These are phyloP conservation scores for Digitonthophagus gazella DNA, from an alignment of 2,888 invertebrate genomes.

Conservation along the genomic window DNA sequence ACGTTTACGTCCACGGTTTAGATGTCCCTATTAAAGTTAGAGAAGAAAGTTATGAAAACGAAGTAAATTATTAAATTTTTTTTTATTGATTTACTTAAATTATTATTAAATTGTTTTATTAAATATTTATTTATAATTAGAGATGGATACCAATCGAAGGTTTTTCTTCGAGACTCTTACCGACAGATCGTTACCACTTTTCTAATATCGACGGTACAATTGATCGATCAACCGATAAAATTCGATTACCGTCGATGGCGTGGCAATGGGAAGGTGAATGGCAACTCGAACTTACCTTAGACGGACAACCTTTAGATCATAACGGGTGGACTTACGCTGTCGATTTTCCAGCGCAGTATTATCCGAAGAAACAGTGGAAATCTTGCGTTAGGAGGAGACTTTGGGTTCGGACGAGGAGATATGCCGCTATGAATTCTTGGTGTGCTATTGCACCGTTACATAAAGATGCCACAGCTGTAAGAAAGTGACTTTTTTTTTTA, in stretches of 20 bases:
- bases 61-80: no score
- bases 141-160: slow-evolving; percentile 90
- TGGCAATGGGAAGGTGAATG: slow-evolving; percentile 98
- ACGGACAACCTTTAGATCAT: slow-evolving; percentile 84
- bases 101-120: slow-evolving; percentile 1
- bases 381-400: slow-evolving; percentile 86
- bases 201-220: slow-evolving; percentile 81
- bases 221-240: slow-evolving; percentile 75
- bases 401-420: slow-evolving; percentile 85
- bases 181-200: slow-evolving; percentile 84
- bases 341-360: slow-evolving; percentile 84
- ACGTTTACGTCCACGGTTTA: slow-evolving; percentile 84
- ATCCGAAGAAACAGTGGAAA: slow-evolving; percentile 80
- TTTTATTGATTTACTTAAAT: no score
- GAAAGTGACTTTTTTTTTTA: slow-evolving; percentile 13
- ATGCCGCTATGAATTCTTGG: slow-evolving; percentile 89
- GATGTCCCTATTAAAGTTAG: slow-evolving; percentile 88
- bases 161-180: slow-evolving; percentile 77
- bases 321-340: slow-evolving; percentile 94
- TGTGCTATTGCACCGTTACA: slow-evolving; percentile 86
- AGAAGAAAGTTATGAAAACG: slow-evolving; percentile 91
- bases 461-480: slow-evolving; percentile 78
- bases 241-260: slow-evolving; percentile 86
- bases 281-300: slow-evolving; percentile 79
- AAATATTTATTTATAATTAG: slow-evolving; percentile 43